Percentiles rank a stretch among this genome's conserved stretches.
Conservation (phyloP, 2,113 vertebrate genomes). For the Pionites leucogaster region DNA sequence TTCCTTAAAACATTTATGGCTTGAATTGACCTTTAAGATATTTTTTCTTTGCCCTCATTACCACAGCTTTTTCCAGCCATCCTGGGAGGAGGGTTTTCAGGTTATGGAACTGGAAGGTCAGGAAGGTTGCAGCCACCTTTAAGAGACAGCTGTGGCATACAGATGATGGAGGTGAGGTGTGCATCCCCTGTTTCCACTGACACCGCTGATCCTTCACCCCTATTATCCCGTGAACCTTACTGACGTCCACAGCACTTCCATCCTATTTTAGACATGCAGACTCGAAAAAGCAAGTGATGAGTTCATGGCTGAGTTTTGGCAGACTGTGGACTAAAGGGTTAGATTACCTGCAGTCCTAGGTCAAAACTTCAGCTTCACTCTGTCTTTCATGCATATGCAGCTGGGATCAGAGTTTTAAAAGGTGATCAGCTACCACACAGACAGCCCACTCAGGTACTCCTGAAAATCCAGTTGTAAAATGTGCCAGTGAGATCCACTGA, state of each 20-base stretch:
- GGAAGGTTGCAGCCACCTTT: background rate
- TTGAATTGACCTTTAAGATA: background rate
- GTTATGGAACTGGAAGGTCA: background rate
- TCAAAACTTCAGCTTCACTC: background rate
- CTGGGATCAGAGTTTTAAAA: background rate
- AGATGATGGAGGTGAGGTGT: background rate
- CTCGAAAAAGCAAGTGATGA: background rate
- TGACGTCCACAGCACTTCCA: background rate
- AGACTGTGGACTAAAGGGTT: background rate
- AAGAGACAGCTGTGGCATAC: background rate
- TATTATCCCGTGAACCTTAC: background rate
- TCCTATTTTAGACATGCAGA: background rate
- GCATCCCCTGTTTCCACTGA: background rate
- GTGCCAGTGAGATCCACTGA: background rate
- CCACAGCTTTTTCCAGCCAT: background rate
- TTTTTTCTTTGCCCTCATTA: background rate
- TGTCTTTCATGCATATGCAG: background rate
- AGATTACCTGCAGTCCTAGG: background rate
- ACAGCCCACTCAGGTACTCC: background rate
- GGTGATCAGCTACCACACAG: background rate
- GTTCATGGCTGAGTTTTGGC: background rate
- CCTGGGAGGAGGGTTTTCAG: background rate
- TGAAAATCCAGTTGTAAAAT: background rate
- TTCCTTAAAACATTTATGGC: background rate
- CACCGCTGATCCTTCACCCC: background rate